Conservation (phyloP, 1,140 invertebrate species). For the Mactra quadrangularis region DNA sequence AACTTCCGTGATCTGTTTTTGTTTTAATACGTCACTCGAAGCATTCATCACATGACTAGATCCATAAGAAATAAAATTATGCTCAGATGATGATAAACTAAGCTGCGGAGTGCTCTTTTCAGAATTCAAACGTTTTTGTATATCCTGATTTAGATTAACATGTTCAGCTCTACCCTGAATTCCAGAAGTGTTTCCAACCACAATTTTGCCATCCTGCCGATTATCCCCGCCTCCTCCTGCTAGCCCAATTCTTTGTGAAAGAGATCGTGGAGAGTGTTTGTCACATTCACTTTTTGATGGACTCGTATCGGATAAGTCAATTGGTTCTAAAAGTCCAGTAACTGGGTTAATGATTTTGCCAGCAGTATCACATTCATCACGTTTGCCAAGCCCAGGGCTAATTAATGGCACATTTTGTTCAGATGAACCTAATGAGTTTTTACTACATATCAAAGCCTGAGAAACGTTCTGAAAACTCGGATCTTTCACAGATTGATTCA, state of each 20-base stretch:
- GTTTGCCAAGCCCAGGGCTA: constrained; percentile 45
- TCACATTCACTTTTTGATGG: constrained; percentile 71
- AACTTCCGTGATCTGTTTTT: constrained; percentile 24
- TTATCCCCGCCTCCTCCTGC: constrained; percentile 1
- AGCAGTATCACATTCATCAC: constrained; percentile 82
- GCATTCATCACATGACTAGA: constrained; percentile 56
- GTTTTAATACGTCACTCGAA: constrained; percentile 26
- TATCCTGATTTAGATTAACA: constrained; percentile 8
- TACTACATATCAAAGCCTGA: constrained; percentile 57
- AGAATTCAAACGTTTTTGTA: constrained; percentile 35
- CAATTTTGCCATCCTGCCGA: not conserved
- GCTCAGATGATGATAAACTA: constrained; percentile 38
- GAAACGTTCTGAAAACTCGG: constrained; percentile 49
- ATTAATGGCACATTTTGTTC: constrained; percentile 58
- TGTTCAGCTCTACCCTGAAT: constrained; percentile 29
- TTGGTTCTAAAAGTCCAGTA: constrained; percentile 93
- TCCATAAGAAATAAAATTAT: constrained; percentile 26
- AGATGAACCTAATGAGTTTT: constrained; percentile 11
- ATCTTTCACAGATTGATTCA: constrained; percentile 45
- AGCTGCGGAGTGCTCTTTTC: constrained; percentile 25
- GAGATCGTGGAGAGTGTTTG: constrained; percentile 64
- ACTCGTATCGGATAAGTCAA: constrained; percentile 81
- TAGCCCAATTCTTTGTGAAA: constrained; percentile 8
- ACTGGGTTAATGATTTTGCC: constrained; percentile 94
- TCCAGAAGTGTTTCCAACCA: not conserved